Base-by-base conservation (phyloP, 1,140 invertebrate species). In the Leptopilina boulardi region DNA sequence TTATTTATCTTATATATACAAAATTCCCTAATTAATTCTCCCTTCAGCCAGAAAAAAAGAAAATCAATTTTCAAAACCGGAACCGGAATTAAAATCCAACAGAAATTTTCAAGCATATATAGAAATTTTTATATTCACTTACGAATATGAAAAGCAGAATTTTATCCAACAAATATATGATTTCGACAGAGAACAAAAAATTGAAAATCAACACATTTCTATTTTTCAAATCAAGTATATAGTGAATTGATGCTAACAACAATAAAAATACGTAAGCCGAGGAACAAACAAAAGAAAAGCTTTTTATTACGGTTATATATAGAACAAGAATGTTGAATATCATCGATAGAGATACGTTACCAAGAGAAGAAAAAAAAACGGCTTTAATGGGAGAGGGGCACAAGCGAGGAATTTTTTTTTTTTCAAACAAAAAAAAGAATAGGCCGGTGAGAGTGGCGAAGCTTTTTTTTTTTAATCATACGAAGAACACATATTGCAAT, bases 391-490 rank as follows among this genome's bases (percentile, higher is more conserved):
- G 47, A 38, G 8, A 9, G 9, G 5, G 30, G 30, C 2, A 34
- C 30, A 6, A 34, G 30, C 6, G 44, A 4, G 42, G 13, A 11
- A 6, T 44, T 44, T n/a, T n/a, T 47, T 47, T 47, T 47, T 47
- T 47, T n/a, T 51, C n/a, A 18, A 51, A 51, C 18, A 44, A 44
- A 47, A 47, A 44, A 44, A 51, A 18, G 47, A 51, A 51, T 18
- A 51, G 47, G 13, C 47, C 13, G n/a, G n/a, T 18, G 47, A 51
- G 47, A 51, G 51, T 66, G 38, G 51, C 76, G 47, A 71, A 70
- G 77, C 77, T 80, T 84, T n/a, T n/a, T n/a, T n/a, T n/a, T n/a
- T n/a, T 82, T 84, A 84, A 84, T 84, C 83, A n/a, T n/a, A 82
- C 71, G 47, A 54, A 34, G 26, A 26, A 47, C 44, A 47, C 44